These are phyloP conservation scores for Dryadula phaetusa DNA, from an alignment of 2,888 invertebrate genomes.

Conservation along the genomic window DNA sequence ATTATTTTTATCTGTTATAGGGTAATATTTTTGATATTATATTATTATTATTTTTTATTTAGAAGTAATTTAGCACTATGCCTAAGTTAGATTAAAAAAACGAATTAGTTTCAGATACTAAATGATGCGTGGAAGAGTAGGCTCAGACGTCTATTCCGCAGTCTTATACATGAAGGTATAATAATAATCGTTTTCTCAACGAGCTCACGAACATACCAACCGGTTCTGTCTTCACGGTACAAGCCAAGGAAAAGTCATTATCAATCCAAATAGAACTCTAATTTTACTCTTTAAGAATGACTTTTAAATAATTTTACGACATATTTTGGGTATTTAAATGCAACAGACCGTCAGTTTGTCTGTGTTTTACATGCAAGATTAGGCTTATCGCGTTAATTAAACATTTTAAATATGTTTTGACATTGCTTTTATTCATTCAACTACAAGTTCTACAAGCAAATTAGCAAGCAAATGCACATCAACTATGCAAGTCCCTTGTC, in stretches of 20 bases:
- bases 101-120: background rate
- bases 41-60: background rate
- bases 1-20: too few species aligned
- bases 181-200: slow-evolving; percentile 74
- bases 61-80: background rate
- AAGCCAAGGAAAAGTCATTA: slow-evolving; percentile 35
- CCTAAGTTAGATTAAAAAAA: background rate
- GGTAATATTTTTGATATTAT: too few species aligned
- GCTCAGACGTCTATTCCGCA: slow-evolving; percentile 54
- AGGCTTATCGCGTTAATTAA: slow-evolving; percentile 12
- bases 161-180: slow-evolving; percentile 57
- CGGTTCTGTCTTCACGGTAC: slow-evolving; percentile 55
- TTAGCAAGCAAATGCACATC: background rate
- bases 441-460: background rate
- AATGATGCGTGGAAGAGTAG: slow-evolving; percentile 7
- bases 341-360: slow-evolving; percentile 26
- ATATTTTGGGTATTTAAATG: slow-evolving; percentile 25
- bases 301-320: slow-evolving; percentile 1
- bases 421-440: slow-evolving; percentile 21
- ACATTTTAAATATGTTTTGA: slow-evolving; percentile 18
- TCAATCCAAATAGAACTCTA: slow-evolving; percentile 48
- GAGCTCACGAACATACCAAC: slow-evolving; percentile 69
- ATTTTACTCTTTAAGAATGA: slow-evolving; percentile 40
- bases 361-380: slow-evolving; percentile 32
- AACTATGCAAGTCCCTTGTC: slow-evolving; percentile 15